A percentile compares a stretch with the other conserved stretches of the same genome.
Evolutionary conservation across 1,140 invertebrate species (phyloP).

Genomic region (Neelides sp.): DNA sequence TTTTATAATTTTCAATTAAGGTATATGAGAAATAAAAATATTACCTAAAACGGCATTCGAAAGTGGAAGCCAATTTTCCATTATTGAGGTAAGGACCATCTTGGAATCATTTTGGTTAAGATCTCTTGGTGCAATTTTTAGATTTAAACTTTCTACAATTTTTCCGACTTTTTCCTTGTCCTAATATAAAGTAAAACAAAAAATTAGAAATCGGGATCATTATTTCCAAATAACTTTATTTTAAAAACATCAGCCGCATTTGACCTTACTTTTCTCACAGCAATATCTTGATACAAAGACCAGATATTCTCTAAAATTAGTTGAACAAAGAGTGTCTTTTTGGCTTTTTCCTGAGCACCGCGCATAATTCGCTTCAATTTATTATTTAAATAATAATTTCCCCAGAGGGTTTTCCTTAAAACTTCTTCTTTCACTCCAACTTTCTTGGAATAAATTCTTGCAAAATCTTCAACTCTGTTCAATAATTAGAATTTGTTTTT

Average conservation of each 20-base stretch:
- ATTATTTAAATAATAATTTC: constrained; percentile 81
- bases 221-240: constrained; percentile 5
- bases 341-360: constrained; percentile 86
- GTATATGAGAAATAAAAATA: constrained; percentile 6
- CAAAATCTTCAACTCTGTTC: constrained; percentile 63
- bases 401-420: constrained; percentile 75
- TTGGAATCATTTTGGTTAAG: constrained; percentile 62
- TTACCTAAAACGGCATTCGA: constrained; percentile 57
- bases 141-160: constrained; percentile 66
- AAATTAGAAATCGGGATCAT: constrained; percentile 5
- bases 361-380: constrained; percentile 76
- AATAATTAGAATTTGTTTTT: constrained; percentile 3
- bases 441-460: constrained; percentile 67
- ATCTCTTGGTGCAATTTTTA: constrained; percentile 65
- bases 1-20: constrained; percentile 7
- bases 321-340: constrained; percentile 92
- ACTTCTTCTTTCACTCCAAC: constrained; percentile 51
- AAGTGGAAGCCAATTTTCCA: constrained; percentile 79
- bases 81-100: constrained; percentile 64
- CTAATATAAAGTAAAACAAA: constrained; percentile 32
- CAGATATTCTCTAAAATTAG: constrained; percentile 90
- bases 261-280: constrained; percentile 46
- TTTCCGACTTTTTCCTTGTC: constrained; percentile 68
- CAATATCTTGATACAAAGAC: constrained; percentile 74
- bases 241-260: neutral